Evolutionary conservation across 1,140 invertebrate species (phyloP), one percentile per base, ranked within the genome.

Genomic region (Adelges cooleyi): DNA sequence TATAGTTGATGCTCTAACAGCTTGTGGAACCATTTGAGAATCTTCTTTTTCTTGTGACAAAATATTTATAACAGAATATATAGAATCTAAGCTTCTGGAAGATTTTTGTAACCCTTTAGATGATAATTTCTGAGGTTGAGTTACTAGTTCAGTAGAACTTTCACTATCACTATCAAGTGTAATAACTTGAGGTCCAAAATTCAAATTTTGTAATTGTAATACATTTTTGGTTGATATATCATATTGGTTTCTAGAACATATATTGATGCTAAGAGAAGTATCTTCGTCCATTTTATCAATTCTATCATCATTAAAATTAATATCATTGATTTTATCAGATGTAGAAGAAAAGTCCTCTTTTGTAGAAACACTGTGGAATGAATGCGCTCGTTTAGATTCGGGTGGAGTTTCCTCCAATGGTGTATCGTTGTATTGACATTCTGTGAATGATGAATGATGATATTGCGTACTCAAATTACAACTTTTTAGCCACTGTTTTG

Each of bases 291-390:
- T 33, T 33, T 33, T 33, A 33, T 33, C 11, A 6, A 33, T 6
- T 33, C 13, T 42, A 2, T 59, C 38, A 29, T 2, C 6, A 2
- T 27, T 4, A 4, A 44, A n/a, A 44, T n/a, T 8, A 44, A n/a
- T n/a, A 59, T 44, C 42, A 44, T n/a, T n/a, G n/a, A 6, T 18
- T 11, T 25, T 1, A 11, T 42, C 27, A 25, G 36, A 42, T n/a
- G 20, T 23, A 56, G 36, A 23, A 13, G 29, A 3, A 17, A 56
- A 25, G 23, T 3, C 22, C 20, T 15, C 8, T 33, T 22, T 13
- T 46, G 56, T 62, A 8, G 42, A 62, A 33, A 42, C 27, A 62
- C 56, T 62, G 46, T 62, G 56, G 44, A 62, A 48, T 46, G 56
- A 62, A 62, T 62, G 56, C 8, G 9, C 13, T 25, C 36, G 53